Conservation (phyloP, 2,113 vertebrate genomes). For the Cochlearius cochlearius region DNA sequence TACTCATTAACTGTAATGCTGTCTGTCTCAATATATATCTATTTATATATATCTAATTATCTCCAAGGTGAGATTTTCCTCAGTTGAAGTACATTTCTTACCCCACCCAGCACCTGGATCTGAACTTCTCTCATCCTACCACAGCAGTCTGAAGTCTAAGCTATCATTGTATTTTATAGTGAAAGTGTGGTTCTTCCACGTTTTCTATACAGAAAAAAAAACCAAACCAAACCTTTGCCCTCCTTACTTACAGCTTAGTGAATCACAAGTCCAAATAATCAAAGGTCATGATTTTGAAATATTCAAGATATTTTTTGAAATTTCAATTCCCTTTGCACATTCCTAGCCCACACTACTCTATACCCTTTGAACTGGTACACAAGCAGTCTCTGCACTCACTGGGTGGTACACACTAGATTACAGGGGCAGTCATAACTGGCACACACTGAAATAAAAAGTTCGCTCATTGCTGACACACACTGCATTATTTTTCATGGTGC, state of each 20-base stretch:
- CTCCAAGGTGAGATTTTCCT: not conserved
- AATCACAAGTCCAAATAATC: not conserved
- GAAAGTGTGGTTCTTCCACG: fast-evolving
- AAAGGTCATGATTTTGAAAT: not conserved
- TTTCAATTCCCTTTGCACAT: not conserved
- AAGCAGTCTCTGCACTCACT: not conserved
- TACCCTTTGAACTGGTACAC: not conserved
- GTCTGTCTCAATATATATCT: not conserved
- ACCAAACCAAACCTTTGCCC: not conserved
- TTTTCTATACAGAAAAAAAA: not conserved
- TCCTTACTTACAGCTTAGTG: not conserved
- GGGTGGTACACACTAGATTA: too few species aligned
- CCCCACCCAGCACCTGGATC: not conserved
- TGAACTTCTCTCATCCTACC: not conserved
- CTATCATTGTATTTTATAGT: not conserved
- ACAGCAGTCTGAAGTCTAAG: not conserved
- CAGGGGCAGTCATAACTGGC: too few species aligned
- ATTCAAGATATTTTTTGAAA: not conserved
- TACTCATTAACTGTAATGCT: not conserved
- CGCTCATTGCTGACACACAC: not conserved
- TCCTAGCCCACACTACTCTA: not conserved
- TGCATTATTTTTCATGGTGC: not conserved
- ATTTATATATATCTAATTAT: not conserved
- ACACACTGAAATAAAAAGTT: not conserved
- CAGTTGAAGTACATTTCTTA: not conserved